Evolutionary conservation across 2,888 invertebrate species (phyloP).

Genomic region (Oscheius sp.): DNA sequence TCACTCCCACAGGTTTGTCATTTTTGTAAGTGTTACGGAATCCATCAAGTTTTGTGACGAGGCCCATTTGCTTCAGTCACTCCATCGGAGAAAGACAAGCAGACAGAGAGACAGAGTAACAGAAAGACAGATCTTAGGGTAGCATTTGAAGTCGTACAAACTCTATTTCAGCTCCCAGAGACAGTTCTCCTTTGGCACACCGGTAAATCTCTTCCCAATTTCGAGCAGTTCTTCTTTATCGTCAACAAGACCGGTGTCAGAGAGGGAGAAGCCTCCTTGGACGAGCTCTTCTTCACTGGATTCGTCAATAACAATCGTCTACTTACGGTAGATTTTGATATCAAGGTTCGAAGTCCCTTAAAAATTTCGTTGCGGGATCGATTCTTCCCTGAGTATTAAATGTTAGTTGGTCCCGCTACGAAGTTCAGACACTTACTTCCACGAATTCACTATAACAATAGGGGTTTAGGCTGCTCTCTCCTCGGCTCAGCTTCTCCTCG

Average conservation of each 20-base stretch:
- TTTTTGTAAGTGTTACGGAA: no score
- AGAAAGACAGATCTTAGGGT: no score
- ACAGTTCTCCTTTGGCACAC: constrained; percentile 11
- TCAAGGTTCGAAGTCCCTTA: not conserved
- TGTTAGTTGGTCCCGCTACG: no score
- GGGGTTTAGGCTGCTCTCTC: not conserved
- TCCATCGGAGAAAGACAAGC: no score
- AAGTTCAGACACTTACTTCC: no score
- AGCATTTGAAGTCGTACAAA: not conserved
- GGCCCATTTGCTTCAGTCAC: no score
- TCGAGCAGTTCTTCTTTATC: constrained; percentile 15
- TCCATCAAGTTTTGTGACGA: no score
- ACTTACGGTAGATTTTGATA: constrained; percentile 37
- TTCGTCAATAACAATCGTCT: constrained; percentile 44
- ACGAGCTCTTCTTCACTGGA: constrained; percentile 49
- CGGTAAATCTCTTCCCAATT: constrained; percentile 3
- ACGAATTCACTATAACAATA: no score
- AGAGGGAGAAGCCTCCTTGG: constrained; percentile 24
- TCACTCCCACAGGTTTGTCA: not conserved
- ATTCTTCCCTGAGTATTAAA: no score
- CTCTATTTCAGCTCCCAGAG: not conserved
- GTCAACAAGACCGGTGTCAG: not conserved
- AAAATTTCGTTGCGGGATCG: no score
- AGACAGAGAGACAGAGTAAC: no score
- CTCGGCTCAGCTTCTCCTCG: not conserved